A percentile compares a stretch with the other conserved stretches of the same genome.
These are phyloP conservation scores for Heteromormyrus szaboi DNA, from an alignment of 2,797 vertebrate species.

Conservation along the genomic window DNA sequence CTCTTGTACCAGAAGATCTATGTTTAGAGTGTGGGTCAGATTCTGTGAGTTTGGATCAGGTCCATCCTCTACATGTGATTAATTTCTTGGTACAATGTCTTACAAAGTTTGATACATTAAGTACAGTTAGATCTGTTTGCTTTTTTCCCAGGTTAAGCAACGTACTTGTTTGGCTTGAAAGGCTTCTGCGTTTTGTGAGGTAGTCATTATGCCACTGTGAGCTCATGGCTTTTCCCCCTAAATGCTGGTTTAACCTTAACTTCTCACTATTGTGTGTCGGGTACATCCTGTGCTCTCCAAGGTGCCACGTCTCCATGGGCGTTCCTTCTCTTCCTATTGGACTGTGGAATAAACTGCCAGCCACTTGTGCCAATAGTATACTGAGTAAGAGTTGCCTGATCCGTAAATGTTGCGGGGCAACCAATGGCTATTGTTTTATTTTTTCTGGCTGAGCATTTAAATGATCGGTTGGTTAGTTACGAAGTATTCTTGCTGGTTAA, in stretches of 20 bases:
- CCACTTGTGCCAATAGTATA: not conserved
- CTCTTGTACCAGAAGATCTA: not conserved
- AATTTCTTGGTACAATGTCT: not conserved
- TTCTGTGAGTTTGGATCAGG: not conserved
- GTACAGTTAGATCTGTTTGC: not conserved
- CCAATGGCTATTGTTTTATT: not conserved
- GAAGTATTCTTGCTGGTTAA: not conserved
- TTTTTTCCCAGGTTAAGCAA: not conserved
- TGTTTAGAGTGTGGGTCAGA: not conserved
- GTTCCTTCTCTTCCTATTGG: not conserved
- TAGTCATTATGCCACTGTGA: not conserved
- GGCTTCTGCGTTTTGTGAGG: not conserved
- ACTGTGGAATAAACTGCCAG: not conserved
- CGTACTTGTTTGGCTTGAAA: not conserved
- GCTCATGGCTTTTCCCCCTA: not conserved
- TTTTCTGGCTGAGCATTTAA: not conserved
- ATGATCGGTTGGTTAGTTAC: not conserved
- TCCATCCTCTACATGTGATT: not conserved
- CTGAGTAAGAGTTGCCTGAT: not conserved
- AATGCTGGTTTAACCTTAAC: not conserved
- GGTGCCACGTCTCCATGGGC: not conserved
- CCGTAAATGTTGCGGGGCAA: not conserved
- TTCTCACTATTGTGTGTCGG: not conserved
- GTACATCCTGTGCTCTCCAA: not conserved
- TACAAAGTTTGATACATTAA: not conserved